phyloP scores from a whole-genome alignment of 2,888 invertebrate genomes.

The Troglohyphantes excavatus region DNA sequence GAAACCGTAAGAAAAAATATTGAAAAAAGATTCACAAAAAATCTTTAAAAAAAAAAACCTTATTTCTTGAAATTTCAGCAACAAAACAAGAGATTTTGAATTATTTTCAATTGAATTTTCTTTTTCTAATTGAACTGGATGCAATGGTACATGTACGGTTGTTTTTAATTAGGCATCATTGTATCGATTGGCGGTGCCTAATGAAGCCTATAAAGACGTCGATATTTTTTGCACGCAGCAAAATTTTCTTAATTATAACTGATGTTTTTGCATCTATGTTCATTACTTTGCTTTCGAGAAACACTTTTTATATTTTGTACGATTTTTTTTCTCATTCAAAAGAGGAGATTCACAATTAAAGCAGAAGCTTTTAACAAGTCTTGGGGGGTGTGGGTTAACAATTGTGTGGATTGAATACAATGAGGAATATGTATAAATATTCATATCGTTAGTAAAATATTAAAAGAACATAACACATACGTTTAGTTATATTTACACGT shows the following conservation, averaged over 20 bases:
- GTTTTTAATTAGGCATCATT: slow-evolving; percentile 28
- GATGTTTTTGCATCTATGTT: neutral
- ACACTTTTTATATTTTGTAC: neutral
- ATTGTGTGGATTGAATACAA: too few relatives aligned
- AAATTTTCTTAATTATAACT: slow-evolving; percentile 19
- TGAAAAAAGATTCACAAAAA: too few relatives aligned
- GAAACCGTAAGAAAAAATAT: too few relatives aligned
- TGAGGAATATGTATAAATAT: too few relatives aligned
- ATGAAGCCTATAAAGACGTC: slow-evolving; percentile 3
- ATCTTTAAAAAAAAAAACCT: too few relatives aligned
- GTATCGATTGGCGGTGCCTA: neutral
- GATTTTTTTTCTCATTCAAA: neutral
- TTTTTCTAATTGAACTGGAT: neutral
- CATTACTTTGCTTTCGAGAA: neutral
- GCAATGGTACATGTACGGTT: neutral
- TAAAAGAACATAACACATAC: too few relatives aligned
- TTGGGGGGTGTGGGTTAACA: neutral
- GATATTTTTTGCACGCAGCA: slow-evolving; percentile 4
- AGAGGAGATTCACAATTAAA: neutral
- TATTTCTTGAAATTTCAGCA: too few relatives aligned
- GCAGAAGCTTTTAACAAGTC: neutral
- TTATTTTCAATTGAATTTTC: neutral
- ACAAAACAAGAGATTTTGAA: too few relatives aligned
- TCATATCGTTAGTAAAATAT: too few relatives aligned
- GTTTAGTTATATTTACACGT: too few relatives aligned